A percentile compares a stretch with the other conserved stretches of the same genome.
These are phyloP conservation scores for Arrhamphus sclerolepis DNA, from an alignment of 2,797 vertebrate species.

Conservation along the genomic window DNA sequence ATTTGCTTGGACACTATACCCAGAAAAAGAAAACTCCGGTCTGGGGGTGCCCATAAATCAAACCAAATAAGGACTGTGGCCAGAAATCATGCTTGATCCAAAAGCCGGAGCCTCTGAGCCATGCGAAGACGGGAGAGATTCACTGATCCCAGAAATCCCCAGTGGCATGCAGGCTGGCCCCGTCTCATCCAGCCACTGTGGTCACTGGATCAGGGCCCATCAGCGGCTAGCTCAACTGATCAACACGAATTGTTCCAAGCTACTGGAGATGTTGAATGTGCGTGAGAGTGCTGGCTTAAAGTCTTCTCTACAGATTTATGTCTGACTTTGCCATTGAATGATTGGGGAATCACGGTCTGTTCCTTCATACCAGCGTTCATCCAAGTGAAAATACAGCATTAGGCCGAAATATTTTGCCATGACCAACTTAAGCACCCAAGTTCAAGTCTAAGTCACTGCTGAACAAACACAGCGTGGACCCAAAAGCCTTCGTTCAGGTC, in stretches of 20 bases:
- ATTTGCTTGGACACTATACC: constrained; percentile 20
- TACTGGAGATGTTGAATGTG: constrained; percentile 35
- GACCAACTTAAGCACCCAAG: background rate
- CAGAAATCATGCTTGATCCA: constrained; percentile 49
- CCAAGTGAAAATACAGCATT: constrained; percentile 27
- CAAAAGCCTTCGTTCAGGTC: constrained; percentile 62
- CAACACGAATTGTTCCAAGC: constrained; percentile 46
- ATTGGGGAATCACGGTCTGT: constrained; percentile 21
- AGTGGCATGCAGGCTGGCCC: constrained; percentile 44
- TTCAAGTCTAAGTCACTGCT: constrained; percentile 14
- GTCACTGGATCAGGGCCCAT: constrained; percentile 63
- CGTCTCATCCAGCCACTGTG: constrained; percentile 60
- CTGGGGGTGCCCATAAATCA: constrained; percentile 67
- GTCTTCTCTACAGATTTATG: constrained; percentile 58
- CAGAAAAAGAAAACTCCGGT: constrained; percentile 31
- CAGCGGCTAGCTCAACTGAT: constrained; percentile 58
- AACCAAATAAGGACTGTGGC: constrained; percentile 67
- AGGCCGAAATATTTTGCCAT: constrained; percentile 15
- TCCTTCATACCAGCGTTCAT: constrained; percentile 34
- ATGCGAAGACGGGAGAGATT: constrained; percentile 59
- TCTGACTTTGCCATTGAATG: constrained; percentile 53
- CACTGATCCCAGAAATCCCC: constrained; percentile 68
- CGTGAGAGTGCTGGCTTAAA: constrained; percentile 63
- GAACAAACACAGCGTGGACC: constrained; percentile 40
- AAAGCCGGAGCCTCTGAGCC: constrained; percentile 43